Conservation (phyloP, 92 coral and sea anemone genomes). For the Hydrozoanthus gracilis region DNA sequence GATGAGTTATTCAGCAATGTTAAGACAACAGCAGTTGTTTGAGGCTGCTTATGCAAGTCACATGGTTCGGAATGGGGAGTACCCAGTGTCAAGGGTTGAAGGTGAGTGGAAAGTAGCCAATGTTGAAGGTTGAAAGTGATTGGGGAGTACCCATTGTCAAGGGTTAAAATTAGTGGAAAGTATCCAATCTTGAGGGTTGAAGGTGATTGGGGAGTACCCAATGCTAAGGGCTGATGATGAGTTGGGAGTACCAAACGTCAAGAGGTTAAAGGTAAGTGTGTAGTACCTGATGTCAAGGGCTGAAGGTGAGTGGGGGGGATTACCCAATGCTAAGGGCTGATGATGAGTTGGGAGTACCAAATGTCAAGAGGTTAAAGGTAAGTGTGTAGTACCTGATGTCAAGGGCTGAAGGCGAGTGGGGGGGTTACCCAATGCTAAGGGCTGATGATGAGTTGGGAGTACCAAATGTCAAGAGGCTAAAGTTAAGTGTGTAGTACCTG, state of each 20-base stretch:
- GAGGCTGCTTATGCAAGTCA: slow-evolving; percentile 89
- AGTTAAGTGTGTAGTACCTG: no score
- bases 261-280: background rate
- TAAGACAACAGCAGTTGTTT: slow-evolving; percentile 84
- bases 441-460: background rate
- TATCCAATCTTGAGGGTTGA: background rate
- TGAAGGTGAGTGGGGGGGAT: slow-evolving; percentile 31
- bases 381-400: no score
- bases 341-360: background rate
- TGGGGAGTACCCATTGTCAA: background rate
- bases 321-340: background rate
- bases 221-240: no score
- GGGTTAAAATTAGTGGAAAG: slow-evolving; percentile 20
- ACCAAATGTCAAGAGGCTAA: background rate
- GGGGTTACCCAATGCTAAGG: background rate
- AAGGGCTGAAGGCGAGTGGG: slow-evolving; percentile 29
- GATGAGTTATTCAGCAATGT: slow-evolving; percentile 82
- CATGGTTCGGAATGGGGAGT: slow-evolving; percentile 85
- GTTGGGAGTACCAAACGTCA: background rate
- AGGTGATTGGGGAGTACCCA: no score
- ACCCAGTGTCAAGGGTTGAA: slow-evolving; percentile 68
- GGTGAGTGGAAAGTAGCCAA: background rate
- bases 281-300: no score
- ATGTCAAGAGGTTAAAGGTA: background rate
- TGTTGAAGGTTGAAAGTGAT: background rate